Evolutionary conservation across 2,113 vertebrate genomes (phyloP).

Genomic region (Podocnemis expansa): DNA sequence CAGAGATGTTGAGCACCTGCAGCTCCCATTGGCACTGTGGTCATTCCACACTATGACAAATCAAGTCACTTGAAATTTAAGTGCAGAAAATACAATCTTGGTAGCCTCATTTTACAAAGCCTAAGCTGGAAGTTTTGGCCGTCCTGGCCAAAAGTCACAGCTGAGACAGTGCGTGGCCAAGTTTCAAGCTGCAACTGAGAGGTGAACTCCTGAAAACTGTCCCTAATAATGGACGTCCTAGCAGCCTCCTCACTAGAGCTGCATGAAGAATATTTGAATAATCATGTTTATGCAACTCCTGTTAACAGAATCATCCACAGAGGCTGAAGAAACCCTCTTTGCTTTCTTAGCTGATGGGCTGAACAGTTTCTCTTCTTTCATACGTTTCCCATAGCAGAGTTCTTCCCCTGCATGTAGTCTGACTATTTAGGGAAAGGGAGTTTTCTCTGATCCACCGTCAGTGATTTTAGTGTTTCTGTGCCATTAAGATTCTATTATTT

Average conservation of each 20-base stretch:
- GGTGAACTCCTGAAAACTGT: rapidly evolving
- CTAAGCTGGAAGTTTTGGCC: rapidly evolving
- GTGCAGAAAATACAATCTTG: neutral
- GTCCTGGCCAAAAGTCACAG: neutral
- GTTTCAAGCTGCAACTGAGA: neutral
- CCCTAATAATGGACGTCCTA: neutral
- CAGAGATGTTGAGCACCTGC: neutral
- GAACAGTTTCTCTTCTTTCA: neutral
- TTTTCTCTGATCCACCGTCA: neutral
- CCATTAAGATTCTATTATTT: neutral
- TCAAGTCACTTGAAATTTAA: neutral
- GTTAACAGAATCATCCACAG: rapidly evolving
- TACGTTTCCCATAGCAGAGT: neutral
- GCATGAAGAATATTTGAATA: rapidly evolving
- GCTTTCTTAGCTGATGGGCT: neutral
- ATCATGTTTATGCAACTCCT: neutral
- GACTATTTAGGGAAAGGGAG: neutral
- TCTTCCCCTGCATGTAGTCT: neutral
- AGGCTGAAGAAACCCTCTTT: neutral
- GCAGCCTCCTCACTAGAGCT: rapidly evolving
- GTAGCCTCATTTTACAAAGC: rapidly evolving
- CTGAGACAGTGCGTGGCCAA: neutral
- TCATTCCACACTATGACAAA: neutral
- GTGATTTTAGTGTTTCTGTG: neutral
- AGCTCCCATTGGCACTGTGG: too few relatives aligned